Percentiles rank a stretch among this genome's conserved stretches.
Conservation (phyloP, 2,113 vertebrate species). For the Zeus faber region DNA sequence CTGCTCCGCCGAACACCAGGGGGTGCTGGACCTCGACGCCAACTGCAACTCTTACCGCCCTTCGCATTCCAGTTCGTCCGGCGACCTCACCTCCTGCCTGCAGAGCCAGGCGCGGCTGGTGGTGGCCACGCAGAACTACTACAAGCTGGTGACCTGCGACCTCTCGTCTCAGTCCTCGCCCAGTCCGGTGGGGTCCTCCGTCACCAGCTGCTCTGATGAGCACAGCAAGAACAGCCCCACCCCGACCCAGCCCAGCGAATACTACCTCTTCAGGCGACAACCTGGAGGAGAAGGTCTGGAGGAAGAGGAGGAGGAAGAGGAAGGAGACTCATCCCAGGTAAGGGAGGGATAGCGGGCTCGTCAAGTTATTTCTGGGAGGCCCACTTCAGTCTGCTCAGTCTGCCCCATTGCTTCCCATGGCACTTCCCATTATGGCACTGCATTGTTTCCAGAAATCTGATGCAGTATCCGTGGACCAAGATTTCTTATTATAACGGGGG, state of each 20-base stretch:
- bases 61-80: slow-evolving; percentile 56
- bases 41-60: slow-evolving; percentile 93
- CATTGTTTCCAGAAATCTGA: no score
- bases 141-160: slow-evolving; percentile 96
- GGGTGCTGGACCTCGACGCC: slow-evolving; percentile 83
- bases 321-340: background rate
- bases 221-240: slow-evolving; percentile 85
- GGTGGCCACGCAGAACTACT: slow-evolving; percentile 97
- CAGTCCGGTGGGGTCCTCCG: slow-evolving; percentile 88
- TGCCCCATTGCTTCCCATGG: no score
- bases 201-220: slow-evolving; percentile 93
- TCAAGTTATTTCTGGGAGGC: no score
- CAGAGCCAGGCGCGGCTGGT: slow-evolving; percentile 93
- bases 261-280: slow-evolving; percentile 93
- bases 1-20: slow-evolving; percentile 71
- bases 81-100: slow-evolving; percentile 85
- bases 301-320: slow-evolving; percentile 57
- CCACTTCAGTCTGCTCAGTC: no score
- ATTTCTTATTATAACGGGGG: no score
- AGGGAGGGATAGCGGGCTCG: slow-evolving; percentile 6
- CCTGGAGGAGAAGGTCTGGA: slow-evolving; percentile 40
- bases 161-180: slow-evolving; percentile 95
- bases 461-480: no score
- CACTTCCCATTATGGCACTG: no score
- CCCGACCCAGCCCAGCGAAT: slow-evolving; percentile 84